Base-by-base conservation (phyloP, 2,888 invertebrate species). In the Nephrotoma guestfalica region DNA sequence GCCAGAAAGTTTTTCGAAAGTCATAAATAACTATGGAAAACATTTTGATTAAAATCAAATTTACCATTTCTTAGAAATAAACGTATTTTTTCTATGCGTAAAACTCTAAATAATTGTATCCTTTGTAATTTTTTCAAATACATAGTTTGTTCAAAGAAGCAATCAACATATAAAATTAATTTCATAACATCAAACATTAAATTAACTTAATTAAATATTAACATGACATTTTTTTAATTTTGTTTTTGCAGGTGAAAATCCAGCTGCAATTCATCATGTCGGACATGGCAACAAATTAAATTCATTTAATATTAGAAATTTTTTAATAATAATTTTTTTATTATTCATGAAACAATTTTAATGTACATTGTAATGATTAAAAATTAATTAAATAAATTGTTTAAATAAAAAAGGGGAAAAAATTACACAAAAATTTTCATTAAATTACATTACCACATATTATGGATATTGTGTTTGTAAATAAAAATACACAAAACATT, bases 241-340 rank as follows among this genome's bases (percentile, higher is more conserved):
- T 86, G 86, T 90, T 90, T 90, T 91, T 90, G 86, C 93, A 95
- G 96, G 96, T 91, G 96, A 96, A 91, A 96, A 96, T 91, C 96
- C 96, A 87, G 96, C 96, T 40, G 96, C 96, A 9, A 96, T 96
- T 96, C 96, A 96, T 88, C 91, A 91, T 88, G 91, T 91, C 41
- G 86, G 51, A 6, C 86, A 57, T 43, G 43, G 45, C 43, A 85
- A 85, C 84, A 41, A 71, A 71, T 30, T 71, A 71, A 30, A 71
- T 30, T 71, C 71, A 30, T 71, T 71, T 71, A 71, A 71, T 30
- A 71, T 71, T 30, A 71, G 30, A 71, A 30, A 71, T 71, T 71
- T 71, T 71, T 30, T 71, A 18, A 71, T 71, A 71, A 9, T 30
- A 71, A 6, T 71, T 71, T 30, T 71, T 71, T 71, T 71, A 30